Evolutionary conservation across 2,888 invertebrate species (phyloP).

Genomic region (Mythimna pallens): DNA sequence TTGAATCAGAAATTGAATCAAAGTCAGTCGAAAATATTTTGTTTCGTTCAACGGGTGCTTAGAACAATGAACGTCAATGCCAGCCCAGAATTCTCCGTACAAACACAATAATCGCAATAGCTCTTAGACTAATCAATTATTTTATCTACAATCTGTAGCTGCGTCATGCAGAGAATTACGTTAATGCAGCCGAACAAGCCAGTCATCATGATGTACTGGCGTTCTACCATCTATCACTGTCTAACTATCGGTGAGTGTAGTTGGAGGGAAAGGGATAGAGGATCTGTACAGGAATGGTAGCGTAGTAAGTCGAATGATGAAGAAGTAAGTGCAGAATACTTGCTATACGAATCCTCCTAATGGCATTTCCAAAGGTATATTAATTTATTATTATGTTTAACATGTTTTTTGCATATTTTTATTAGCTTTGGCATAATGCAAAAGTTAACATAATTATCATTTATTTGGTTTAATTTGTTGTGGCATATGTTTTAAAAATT

Average conservation of each 20-base stretch:
- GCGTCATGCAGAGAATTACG: constrained; percentile 61
- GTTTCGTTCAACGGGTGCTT: neutral
- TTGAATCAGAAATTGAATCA: neutral
- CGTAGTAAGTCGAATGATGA: neutral
- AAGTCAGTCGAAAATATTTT: neutral
- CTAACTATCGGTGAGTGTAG: constrained; percentile 4
- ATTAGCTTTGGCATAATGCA: no score
- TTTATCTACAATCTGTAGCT: constrained; percentile 57
- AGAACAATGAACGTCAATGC: neutral
- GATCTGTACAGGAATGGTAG: neutral
- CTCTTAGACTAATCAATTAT: constrained; percentile 52
- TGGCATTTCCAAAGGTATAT: no score
- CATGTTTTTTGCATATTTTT: no score
- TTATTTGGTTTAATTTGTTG: no score
- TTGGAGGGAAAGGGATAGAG: neutral
- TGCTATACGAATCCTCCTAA: no score
- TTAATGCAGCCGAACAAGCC: constrained; percentile 52
- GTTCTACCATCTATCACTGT: constrained; percentile 48
- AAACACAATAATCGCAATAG: constrained; percentile 29
- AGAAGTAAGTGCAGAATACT: neutral
- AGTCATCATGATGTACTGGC: constrained; percentile 44
- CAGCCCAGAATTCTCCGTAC: neutral
- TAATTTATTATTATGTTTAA: no score
- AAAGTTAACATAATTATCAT: no score
- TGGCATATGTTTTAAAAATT: no score